Conservation (phyloP, 1,140 invertebrate genomes). For the Drosophila pachea region DNA sequence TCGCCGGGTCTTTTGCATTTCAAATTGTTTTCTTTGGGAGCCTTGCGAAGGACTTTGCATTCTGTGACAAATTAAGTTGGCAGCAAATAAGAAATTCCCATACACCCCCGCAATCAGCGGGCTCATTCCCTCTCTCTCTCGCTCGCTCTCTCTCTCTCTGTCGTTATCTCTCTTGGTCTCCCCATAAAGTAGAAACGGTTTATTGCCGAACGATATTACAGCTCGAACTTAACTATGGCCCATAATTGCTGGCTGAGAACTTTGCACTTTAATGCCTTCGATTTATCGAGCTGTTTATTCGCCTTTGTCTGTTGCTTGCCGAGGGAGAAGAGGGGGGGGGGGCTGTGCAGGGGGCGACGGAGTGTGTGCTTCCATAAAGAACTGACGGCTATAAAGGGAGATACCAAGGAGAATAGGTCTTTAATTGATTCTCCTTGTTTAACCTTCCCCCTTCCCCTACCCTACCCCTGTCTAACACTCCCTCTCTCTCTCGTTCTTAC, state of each 20-base stretch:
- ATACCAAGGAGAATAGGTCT: too few relatives aligned
- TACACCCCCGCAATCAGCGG: conserved; percentile 16
- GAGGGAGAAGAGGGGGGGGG: not conserved
- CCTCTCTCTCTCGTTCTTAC: not conserved
- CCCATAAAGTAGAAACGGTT: conserved; percentile 4
- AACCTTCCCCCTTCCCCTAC: too few relatives aligned
- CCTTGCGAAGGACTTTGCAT: conserved; percentile 58
- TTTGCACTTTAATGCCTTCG: not conserved
- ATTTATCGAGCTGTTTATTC: not conserved
- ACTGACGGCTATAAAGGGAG: not conserved
- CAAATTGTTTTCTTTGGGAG: conserved; percentile 66
- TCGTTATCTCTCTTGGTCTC: not conserved
- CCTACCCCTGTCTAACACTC: not conserved
- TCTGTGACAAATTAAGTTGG: conserved; percentile 76
- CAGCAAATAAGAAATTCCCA: conserved; percentile 71
- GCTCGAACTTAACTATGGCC: not conserved
- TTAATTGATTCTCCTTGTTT: too few relatives aligned
- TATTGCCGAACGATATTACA: not conserved
- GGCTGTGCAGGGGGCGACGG: not conserved
- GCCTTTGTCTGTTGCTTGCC: not conserved
- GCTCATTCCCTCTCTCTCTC: too few relatives aligned
- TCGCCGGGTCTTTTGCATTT: conserved; percentile 54
- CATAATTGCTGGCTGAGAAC: conserved; percentile 12
- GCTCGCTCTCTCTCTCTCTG: too few relatives aligned
- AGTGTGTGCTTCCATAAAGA: not conserved